phyloP scores from a whole-genome alignment of 2,888 invertebrate species.

The Drepanosiphum platanoidis region DNA sequence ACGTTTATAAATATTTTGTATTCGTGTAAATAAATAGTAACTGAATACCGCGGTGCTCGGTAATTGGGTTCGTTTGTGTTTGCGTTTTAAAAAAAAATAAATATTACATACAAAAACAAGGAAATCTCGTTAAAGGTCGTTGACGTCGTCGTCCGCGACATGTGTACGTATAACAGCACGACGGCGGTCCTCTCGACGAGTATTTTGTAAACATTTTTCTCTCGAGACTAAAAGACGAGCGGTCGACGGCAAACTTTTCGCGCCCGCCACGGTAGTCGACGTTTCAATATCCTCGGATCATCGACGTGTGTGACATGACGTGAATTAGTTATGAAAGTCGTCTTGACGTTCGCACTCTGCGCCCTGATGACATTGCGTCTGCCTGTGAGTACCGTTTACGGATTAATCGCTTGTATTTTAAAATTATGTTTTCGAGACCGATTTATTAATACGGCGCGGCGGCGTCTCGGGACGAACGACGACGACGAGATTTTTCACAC shows the following conservation, averaged over 20 bases:
- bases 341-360: not conserved
- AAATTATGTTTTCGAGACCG: not conserved
- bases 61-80: not conserved
- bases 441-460: too few relatives aligned
- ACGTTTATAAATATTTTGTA: too few relatives aligned
- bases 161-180: not conserved
- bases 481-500: too few relatives aligned
- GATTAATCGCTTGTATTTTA: not conserved
- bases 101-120: conserved; percentile 44
- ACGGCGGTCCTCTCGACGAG: not conserved
- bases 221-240: not conserved
- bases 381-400: conserved; percentile 31
- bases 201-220: conserved; percentile 44
- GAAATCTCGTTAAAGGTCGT: conserved; percentile 36
- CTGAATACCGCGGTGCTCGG: not conserved
- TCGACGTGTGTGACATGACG: not conserved
- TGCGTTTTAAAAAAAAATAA: not conserved
- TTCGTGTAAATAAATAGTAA: not conserved
- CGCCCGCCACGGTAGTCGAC: not conserved
- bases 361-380: not conserved
- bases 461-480: too few relatives aligned
- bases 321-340: conserved; percentile 24
- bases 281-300: not conserved
- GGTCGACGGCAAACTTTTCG: not conserved
- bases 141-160: too few relatives aligned